phyloP scores from a whole-genome alignment of 2,888 invertebrate genomes.

The Therioaphis trifolii region DNA sequence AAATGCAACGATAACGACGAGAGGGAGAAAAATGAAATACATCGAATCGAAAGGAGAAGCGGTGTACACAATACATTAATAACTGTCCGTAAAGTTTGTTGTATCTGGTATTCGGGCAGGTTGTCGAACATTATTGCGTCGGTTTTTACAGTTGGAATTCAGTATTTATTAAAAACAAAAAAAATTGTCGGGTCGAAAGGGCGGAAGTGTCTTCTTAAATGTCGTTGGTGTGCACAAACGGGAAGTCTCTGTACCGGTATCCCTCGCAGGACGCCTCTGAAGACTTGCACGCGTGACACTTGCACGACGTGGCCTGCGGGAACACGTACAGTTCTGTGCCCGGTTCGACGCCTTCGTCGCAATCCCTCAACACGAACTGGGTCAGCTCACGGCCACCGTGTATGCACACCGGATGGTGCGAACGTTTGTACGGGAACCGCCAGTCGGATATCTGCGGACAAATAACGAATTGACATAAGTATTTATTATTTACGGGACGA shows the following conservation, averaged over 20 bases:
- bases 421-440: slow-evolving; percentile 88
- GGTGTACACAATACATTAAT: too few relatives aligned
- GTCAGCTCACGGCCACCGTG: slow-evolving; percentile 78
- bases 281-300: slow-evolving; percentile 78
- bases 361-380: slow-evolving; percentile 77
- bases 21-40: too few relatives aligned
- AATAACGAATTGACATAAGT: too few relatives aligned
- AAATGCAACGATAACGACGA: too few relatives aligned
- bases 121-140: too few relatives aligned
- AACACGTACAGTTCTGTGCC: slow-evolving; percentile 81
- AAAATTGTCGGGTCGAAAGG: too few relatives aligned
- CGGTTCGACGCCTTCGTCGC: slow-evolving; percentile 79
- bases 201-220: neutral
- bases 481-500: too few relatives aligned
- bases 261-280: slow-evolving; percentile 80
- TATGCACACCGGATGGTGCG: slow-evolving; percentile 86
- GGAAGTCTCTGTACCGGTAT: slow-evolving; percentile 69
- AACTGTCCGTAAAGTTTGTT: too few relatives aligned
- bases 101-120: too few relatives aligned
- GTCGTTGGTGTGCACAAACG: slow-evolving; percentile 29
- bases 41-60: too few relatives aligned
- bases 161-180: too few relatives aligned
- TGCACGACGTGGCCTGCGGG: slow-evolving; percentile 82
- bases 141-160: too few relatives aligned
- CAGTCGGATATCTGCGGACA: slow-evolving; percentile 88